A percentile compares a stretch with the other conserved stretches of the same genome.
Conservation (phyloP, 2,797 vertebrate species). For the Sebastes miniatus region DNA sequence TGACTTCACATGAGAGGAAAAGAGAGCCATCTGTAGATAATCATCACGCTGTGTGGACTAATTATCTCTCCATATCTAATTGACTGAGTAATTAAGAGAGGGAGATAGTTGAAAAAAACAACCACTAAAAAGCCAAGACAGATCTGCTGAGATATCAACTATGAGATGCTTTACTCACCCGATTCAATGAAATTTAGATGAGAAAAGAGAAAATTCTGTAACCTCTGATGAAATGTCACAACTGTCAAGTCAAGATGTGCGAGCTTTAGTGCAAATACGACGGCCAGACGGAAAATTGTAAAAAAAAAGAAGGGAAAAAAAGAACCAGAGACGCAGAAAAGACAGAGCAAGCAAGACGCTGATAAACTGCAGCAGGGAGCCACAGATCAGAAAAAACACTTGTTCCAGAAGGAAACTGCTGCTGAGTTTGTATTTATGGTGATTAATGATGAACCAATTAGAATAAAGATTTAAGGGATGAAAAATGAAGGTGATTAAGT, state of each 20-base stretch:
- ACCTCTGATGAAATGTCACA: not conserved
- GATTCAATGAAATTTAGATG: not conserved
- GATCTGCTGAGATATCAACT: not conserved
- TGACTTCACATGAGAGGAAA: constrained; percentile 26
- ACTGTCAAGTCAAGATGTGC: not conserved
- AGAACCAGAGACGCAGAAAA: not conserved
- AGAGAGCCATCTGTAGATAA: constrained; percentile 43
- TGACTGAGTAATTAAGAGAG: constrained; percentile 25
- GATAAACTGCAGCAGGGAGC: not conserved
- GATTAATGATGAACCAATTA: constrained; percentile 11
- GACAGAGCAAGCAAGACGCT: not conserved
- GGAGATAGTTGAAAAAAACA: not conserved
- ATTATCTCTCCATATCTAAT: constrained; percentile 56
- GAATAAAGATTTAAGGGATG: not conserved
- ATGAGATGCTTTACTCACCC: not conserved
- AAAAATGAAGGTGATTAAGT: not conserved
- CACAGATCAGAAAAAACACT: not conserved
- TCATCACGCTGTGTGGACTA: constrained; percentile 29
- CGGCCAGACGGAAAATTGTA: not conserved
- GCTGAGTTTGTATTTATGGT: not conserved
- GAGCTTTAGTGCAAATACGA: not conserved
- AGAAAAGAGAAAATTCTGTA: not conserved
- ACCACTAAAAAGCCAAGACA: not conserved
- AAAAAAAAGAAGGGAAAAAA: not conserved
- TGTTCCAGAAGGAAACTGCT: not conserved